Evolutionary conservation across 2,113 vertebrate species (phyloP), one percentile per base, ranked within the genome.

Genomic region (Butorides virescens): DNA sequence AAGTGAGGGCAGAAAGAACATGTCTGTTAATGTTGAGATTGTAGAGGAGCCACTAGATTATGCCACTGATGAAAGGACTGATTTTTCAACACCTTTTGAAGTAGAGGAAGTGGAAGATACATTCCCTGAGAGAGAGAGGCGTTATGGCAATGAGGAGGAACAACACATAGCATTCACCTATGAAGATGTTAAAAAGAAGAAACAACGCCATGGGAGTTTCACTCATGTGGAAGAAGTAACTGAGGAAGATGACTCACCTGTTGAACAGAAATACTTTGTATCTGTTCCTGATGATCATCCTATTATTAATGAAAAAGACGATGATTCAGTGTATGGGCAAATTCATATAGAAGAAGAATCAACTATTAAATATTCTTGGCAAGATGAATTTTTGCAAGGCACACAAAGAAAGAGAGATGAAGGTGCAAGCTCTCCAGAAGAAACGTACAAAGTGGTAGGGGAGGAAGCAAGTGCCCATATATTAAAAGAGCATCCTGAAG

Each of bases 271-370:
- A 63, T 99, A 99, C 88, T 99, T 99, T 88, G 99, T 99, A 71
- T 99, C 99, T 14, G 99, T 99, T 63, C 99, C 99, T 7, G 99
- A 99, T 75, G 99, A 99, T n/a, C 97, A 98, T 81, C 95, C 98
- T 10, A 94, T 97, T 59, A 96, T 96, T 32, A 91, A 93, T 3
- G 98, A 99, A 77, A 97, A 98, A 37, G 97, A 97, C 0, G 98
- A 98, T 18, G 98, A 99, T 86, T 98, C 98, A 0, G 98, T 99
- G 11, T 99, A 98, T 12, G 99, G 99, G 71, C 99, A 99, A 92
- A 98, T 98, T 91, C 98, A 98, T 62, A 98, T 98, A 13, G 98
- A 98, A 61, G 98, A 98, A 88, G 98, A 98, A 72, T 98, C 98
- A 3, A 98, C 97, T 56, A 97, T 98, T 88, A 97, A 98, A 66